Conservation (phyloP, 2,113 vertebrate genomes). For the Phocoena phocoena region DNA sequence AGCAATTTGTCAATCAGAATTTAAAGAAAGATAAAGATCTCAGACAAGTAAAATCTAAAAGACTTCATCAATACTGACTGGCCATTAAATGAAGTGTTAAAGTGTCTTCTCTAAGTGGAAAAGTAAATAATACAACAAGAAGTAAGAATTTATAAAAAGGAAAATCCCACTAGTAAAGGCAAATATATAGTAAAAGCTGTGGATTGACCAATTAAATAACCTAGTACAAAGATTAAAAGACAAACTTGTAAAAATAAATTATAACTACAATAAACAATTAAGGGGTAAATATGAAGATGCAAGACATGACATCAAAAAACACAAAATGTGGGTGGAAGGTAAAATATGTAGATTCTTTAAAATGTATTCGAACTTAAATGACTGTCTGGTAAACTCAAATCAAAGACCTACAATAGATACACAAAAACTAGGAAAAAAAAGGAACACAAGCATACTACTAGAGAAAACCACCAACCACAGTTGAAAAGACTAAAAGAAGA, state of each 20-base stretch:
- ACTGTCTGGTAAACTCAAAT: neutral
- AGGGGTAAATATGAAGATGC: neutral
- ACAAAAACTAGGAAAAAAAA: neutral
- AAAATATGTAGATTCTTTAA: neutral
- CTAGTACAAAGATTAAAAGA: neutral
- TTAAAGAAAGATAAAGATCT: neutral
- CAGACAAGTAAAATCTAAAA: neutral
- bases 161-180: neutral
- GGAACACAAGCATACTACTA: neutral
- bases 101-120: neutral
- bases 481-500: neutral
- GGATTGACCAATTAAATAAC: neutral
- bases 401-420: neutral
- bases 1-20: neutral
- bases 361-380: neutral
- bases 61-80: accelerated
- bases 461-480: neutral
- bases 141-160: neutral
- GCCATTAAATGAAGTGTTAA: neutral
- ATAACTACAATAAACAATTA: neutral
- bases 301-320: neutral
- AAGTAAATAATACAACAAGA: neutral
- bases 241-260: neutral
- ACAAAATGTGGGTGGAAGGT: neutral
- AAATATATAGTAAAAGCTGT: neutral